Evolutionary conservation across 2,797 vertebrate genomes (phyloP).

Genomic region (Siniperca undulata): DNA sequence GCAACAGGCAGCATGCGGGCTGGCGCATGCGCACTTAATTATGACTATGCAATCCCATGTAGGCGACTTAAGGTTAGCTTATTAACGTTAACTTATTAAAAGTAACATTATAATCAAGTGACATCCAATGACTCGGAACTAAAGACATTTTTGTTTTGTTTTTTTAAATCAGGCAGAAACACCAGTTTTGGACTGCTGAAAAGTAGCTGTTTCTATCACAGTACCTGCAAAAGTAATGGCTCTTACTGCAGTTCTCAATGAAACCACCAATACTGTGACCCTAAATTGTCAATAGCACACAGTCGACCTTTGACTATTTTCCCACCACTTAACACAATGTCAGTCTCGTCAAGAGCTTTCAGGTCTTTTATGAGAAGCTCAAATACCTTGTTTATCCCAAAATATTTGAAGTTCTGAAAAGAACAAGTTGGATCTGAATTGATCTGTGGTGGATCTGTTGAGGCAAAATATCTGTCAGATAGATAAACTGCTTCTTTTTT

Average conservation of each 20-base stretch:
- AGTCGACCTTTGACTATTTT: background rate
- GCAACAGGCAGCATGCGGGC: too few relatives aligned
- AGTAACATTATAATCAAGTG: too few relatives aligned
- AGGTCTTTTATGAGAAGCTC: background rate
- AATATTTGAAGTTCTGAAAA: background rate
- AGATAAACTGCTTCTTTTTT: background rate
- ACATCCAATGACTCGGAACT: too few relatives aligned
- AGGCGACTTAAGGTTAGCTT: too few relatives aligned
- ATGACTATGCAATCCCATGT: too few relatives aligned
- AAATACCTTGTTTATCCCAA: background rate
- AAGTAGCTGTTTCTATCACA: too few relatives aligned
- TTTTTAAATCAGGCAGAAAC: too few relatives aligned
- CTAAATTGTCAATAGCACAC: background rate
- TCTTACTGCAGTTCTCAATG: background rate
- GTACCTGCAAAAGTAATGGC: too few relatives aligned
- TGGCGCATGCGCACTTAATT: too few relatives aligned
- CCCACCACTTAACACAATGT: background rate
- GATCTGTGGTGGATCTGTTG: background rate
- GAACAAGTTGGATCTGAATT: background rate
- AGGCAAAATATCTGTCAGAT: background rate
- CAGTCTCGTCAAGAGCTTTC: background rate
- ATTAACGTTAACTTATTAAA: too few relatives aligned
- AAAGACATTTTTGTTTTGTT: too few relatives aligned
- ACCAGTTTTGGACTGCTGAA: too few relatives aligned
- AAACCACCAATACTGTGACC: background rate